Percentiles rank a stretch among this genome's conserved stretches.
phyloP scores from a whole-genome alignment of 2,888 invertebrate genomes.

The Athalia cordata region DNA sequence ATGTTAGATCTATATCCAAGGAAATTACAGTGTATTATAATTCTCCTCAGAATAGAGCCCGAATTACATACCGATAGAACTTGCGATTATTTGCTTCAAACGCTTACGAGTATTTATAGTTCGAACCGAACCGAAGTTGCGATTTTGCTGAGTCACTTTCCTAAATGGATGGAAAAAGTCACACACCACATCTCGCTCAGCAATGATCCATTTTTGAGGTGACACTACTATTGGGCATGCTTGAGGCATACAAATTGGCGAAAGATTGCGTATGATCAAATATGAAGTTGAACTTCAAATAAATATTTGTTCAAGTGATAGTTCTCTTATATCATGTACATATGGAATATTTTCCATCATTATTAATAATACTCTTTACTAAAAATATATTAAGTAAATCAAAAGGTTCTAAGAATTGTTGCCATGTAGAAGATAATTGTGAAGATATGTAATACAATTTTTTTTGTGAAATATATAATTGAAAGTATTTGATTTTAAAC shows the following conservation, averaged over 20 bases:
- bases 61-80: constrained; percentile 56
- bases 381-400: neutral
- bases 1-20: constrained; percentile 65
- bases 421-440: constrained; percentile 5
- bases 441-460: neutral
- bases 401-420: neutral
- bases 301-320: too few species aligned
- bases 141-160: constrained; percentile 64
- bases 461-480: constrained; percentile 2
- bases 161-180: constrained; percentile 60
- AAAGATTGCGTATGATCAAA: too few species aligned
- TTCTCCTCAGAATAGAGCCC: constrained; percentile 62
- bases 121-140: constrained; percentile 54
- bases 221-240: neutral
- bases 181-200: constrained; percentile 11
- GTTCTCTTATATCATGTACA: too few species aligned
- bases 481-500: constrained; percentile 1
- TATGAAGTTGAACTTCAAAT: too few species aligned
- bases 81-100: constrained; percentile 54
- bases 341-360: too few species aligned
- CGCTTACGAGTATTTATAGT: constrained; percentile 54
- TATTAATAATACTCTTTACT: too few species aligned
- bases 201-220: constrained; percentile 3
- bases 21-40: constrained; percentile 57
- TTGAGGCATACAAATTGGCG: too few species aligned